Evolutionary conservation across 2,797 vertebrate genomes (phyloP).

Genomic region (Channallabes apus): DNA sequence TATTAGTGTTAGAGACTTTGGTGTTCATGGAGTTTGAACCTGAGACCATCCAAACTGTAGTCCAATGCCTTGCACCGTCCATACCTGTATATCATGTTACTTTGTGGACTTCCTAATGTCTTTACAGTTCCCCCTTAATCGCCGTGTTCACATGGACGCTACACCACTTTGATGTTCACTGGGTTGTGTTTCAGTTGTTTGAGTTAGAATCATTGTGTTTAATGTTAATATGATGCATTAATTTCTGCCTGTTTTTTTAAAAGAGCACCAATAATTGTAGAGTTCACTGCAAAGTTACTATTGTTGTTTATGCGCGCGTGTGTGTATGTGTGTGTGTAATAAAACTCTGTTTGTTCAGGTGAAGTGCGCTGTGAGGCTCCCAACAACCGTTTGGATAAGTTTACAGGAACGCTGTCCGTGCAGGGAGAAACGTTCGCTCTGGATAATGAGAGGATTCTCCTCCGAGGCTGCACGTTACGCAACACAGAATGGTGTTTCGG

Average conservation of each 20-base stretch:
- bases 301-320: too few species aligned
- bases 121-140: not conserved
- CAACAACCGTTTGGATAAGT: conserved; percentile 91
- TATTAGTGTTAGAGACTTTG: too few species aligned
- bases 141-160: not conserved
- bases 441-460: conserved; percentile 87
- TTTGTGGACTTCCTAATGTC: not conserved
- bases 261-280: not conserved
- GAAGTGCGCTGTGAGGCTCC: conserved; percentile 86
- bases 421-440: conserved; percentile 73
- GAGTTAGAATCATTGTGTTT: not conserved
- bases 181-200: not conserved
- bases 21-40: too few species aligned
- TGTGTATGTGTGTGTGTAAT: not conserved
- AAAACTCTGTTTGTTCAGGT: conserved; percentile 67
- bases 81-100: not conserved
- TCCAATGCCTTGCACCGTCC: too few species aligned
- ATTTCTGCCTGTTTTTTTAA: not conserved
- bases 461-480: conserved; percentile 88
- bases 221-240: not conserved
- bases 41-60: too few species aligned
- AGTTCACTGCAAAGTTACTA: not conserved
- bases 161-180: not conserved
- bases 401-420: conserved; percentile 79
- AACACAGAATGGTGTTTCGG: conserved; percentile 98